A percentile compares a stretch with the other conserved stretches of the same genome.
phyloP scores from a whole-genome alignment of 2,888 invertebrate species.

The Temnothorax unifasciatus region DNA sequence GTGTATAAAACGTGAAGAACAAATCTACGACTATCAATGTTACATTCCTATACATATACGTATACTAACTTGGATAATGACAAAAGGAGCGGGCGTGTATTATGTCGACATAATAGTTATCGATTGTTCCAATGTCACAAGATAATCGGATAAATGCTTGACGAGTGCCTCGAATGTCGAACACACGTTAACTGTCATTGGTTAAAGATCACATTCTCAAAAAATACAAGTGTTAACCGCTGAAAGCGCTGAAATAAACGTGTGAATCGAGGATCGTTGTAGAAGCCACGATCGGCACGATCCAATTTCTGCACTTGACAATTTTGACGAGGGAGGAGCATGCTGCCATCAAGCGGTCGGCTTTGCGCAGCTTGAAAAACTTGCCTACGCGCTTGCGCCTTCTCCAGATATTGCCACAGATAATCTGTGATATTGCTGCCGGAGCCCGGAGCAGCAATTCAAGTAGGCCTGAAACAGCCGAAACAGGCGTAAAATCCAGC shows the following conservation, averaged over 20 bases:
- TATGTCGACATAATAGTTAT: neutral
- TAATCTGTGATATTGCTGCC: too few species aligned
- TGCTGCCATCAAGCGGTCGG: neutral
- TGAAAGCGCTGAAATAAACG: neutral
- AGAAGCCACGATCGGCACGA: neutral
- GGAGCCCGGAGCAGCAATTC: too few species aligned
- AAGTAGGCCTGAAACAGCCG: too few species aligned
- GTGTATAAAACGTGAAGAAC: neutral
- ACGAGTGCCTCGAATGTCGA: neutral
- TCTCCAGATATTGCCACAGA: too few species aligned
- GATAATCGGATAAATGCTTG: neutral
- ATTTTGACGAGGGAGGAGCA: neutral
- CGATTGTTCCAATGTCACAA: neutral
- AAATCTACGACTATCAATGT: neutral
- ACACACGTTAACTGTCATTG: neutral
- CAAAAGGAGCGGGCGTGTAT: neutral
- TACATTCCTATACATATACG: neutral
- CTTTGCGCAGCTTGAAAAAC: too few species aligned
- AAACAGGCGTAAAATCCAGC: too few species aligned
- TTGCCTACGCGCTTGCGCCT: too few species aligned
- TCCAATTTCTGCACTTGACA: neutral
- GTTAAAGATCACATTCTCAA: conserved; percentile 6
- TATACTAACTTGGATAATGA: neutral
- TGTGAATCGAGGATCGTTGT: neutral
- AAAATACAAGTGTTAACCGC: neutral